A percentile compares a stretch with the other conserved stretches of the same genome.
phyloP scores from a whole-genome alignment of 2,888 invertebrate species.

The Drosophila kanekoi region DNA sequence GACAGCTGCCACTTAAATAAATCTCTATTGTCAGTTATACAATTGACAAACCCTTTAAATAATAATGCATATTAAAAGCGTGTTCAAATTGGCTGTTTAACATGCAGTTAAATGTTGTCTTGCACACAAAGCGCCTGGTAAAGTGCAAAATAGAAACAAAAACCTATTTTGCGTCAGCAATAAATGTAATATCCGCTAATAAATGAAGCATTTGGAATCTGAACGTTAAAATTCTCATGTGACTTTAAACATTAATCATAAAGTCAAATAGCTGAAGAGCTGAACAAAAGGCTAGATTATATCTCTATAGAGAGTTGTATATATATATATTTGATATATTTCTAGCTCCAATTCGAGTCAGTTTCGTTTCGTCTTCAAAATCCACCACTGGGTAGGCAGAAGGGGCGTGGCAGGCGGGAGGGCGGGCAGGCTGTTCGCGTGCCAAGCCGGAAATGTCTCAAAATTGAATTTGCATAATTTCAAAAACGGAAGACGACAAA shows the following conservation, averaged over 20 bases:
- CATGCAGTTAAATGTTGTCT: constrained; percentile 6
- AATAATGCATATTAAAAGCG: constrained; percentile 7
- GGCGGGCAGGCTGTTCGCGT: constrained; percentile 52
- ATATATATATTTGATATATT: not conserved
- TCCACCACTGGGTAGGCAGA: constrained; percentile 10
- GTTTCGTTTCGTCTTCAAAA: constrained; percentile 13
- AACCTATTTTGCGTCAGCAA: not conserved
- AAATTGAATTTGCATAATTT: constrained; percentile 73
- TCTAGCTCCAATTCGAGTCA: constrained; percentile 17
- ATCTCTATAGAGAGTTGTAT: too few relatives aligned
- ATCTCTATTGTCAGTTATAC: constrained; percentile 3
- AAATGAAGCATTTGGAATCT: constrained; percentile 5
- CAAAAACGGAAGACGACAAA: constrained; percentile 12
- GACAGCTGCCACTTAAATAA: constrained; percentile 12
- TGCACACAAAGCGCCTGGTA: not conserved
- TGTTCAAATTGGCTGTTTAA: not conserved
- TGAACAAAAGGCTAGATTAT: not conserved
- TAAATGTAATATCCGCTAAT: constrained; percentile 42
- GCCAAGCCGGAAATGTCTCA: constrained; percentile 59
- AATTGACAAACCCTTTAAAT: not conserved
- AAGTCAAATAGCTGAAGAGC: constrained; percentile 23
- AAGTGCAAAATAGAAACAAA: not conserved
- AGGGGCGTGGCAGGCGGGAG: constrained; percentile 39
- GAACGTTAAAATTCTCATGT: constrained; percentile 4
- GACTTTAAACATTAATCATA: constrained; percentile 39